Evolutionary conservation across 2,888 invertebrate genomes (phyloP), one percentile per base, ranked within the genome.

Genomic region (Patella ulyssiponensis): DNA sequence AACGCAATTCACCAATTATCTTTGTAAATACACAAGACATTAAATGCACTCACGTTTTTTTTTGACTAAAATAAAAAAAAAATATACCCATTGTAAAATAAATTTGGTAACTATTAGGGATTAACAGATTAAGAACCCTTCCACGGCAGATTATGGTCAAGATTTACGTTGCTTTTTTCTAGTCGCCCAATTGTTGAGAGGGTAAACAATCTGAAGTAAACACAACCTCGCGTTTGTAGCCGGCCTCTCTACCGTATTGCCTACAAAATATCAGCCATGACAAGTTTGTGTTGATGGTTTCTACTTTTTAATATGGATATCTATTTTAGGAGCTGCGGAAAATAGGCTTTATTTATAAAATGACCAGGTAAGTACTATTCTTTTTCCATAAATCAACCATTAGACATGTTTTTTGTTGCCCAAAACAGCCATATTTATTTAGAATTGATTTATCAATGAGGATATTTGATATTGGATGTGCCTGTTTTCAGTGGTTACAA

Each of bases 171-270:
- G 15, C n/a, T 58, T 44, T 58, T 58, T 58, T 58, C 58, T 20
- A 58, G 58, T 58, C 58, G 58, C 58, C 58, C 58, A 58, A 58
- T 58, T 58, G 58, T 58, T 17, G 20, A 58, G 58, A 20, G 58
- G 20, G 58, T 58, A 58, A 58, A 58, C 58, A 58, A 17, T 20
- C 20, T 58, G 17, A 20, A 20, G 58, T 58, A 58, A 58, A 58
- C 58, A 58, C 44, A 44, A 7, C 58, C 58, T 58, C 58, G 17
- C n/a, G 58, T 20, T 58, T 58, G 58, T 58, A 20, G 58, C 58
- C 58, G 58, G 20, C 20, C 58, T 58, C 20, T 17, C 58, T 58
- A 11, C 58, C 58, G 1, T 58, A 58, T 58, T 58, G 58, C 58
- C 20, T 58, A 58, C 58, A 20, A 58, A 58, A 14, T 20, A 58